These are phyloP conservation scores for Halcyon badia DNA, from an alignment of 2,797 vertebrate genomes.

Conservation along the genomic window DNA sequence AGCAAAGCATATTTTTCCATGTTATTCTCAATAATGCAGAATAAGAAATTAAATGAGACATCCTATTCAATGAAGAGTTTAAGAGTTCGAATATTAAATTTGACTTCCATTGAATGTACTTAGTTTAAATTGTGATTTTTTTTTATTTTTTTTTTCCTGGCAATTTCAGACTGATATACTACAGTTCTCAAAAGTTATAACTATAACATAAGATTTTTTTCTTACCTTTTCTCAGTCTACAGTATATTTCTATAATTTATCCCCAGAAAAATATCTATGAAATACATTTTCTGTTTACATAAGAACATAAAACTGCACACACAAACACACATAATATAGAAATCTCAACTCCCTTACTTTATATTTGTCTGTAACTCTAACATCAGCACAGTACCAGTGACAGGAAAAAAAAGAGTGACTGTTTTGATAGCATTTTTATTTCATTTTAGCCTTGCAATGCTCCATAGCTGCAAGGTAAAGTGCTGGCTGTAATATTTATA, in stretches of 20 bases:
- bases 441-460: constrained; percentile 32
- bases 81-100: neutral
- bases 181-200: neutral
- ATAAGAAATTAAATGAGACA: neutral
- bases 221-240: neutral
- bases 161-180: neutral
- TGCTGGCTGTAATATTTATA: constrained; percentile 60
- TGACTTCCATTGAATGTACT: neutral
- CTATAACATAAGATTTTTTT: neutral
- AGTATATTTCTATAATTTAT: neutral
- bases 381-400: neutral
- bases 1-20: neutral
- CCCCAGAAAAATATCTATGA: neutral
- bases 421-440: neutral
- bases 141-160: neutral
- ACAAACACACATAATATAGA: neutral
- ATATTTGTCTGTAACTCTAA: neutral
- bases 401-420: neutral
- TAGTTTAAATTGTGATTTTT: neutral
- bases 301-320: neutral
- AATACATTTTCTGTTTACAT: neutral
- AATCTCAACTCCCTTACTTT: neutral
- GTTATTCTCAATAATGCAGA: neutral
- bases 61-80: neutral
- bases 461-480: constrained; percentile 51